Percentiles rank a stretch among this genome's conserved stretches.
Evolutionary conservation across 2,888 invertebrate genomes (phyloP).

Genomic region (Helleia helle): DNA sequence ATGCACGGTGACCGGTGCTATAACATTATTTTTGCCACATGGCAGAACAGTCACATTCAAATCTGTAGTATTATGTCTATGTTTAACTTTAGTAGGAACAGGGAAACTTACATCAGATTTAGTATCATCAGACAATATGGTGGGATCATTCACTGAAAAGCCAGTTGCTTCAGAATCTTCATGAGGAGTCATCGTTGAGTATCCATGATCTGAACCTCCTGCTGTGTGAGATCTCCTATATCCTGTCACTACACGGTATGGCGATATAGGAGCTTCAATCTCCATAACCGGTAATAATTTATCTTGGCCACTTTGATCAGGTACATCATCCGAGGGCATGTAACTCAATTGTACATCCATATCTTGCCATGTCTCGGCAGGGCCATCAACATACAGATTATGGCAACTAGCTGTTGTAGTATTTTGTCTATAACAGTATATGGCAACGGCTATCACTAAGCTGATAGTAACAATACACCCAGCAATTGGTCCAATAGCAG

Average conservation of each 20-base stretch:
- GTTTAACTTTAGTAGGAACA: slow-evolving; percentile 61
- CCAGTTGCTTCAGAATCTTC: slow-evolving; percentile 90
- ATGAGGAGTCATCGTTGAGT: slow-evolving; percentile 94
- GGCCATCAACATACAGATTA: slow-evolving; percentile 64
- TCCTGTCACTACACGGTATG: slow-evolving; percentile 88
- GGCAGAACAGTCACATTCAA: slow-evolving; percentile 65
- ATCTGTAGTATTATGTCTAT: slow-evolving; percentile 40
- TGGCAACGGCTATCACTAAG: slow-evolving; percentile 84
- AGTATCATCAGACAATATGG: slow-evolving; percentile 67
- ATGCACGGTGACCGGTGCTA: slow-evolving; percentile 93
- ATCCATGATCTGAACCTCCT: slow-evolving; percentile 93
- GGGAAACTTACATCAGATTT: slow-evolving; percentile 75
- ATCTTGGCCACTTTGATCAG: slow-evolving; percentile 78
- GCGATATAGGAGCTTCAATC: slow-evolving; percentile 84
- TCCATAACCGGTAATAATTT: slow-evolving; percentile 75
- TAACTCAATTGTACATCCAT: slow-evolving; percentile 81
- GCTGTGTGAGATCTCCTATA: slow-evolving; percentile 84
- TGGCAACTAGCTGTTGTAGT: slow-evolving; percentile 64
- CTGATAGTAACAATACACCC: slow-evolving; percentile 89
- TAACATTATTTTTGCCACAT: slow-evolving; percentile 74
- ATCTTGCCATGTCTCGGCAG: slow-evolving; percentile 68
- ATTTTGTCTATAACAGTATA: slow-evolving; percentile 88
- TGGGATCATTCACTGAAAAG: slow-evolving; percentile 80
- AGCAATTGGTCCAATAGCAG: slow-evolving; percentile 89
- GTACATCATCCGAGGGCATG: slow-evolving; percentile 79